Percentiles rank a stretch among this genome's conserved stretches.
phyloP scores from a whole-genome alignment of 37 sponge, comb jelly and placozoan genomes.

The Ephydatia muelleri region DNA sequence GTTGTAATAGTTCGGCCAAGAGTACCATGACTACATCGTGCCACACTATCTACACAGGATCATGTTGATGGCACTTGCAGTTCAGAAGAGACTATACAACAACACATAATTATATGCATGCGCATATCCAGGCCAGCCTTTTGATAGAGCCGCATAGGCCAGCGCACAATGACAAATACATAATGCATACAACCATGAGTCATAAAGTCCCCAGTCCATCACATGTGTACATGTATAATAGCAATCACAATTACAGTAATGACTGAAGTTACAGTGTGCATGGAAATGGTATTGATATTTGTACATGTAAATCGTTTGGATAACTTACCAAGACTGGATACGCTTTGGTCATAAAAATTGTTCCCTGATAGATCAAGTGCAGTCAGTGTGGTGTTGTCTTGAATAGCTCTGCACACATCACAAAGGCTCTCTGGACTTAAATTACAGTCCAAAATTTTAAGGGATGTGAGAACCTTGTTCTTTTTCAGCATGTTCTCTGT shows the following conservation, averaged over 20 bases:
- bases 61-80: background rate
- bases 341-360: constrained; percentile 1
- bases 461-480: background rate
- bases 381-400: constrained; percentile 1
- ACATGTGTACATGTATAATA: constrained; percentile 1
- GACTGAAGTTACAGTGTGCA: constrained; percentile 1
- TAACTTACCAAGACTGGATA: constrained; percentile 1
- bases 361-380: constrained; percentile 1
- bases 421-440: background rate
- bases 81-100: constrained; percentile 1
- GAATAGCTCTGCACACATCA: constrained; percentile 1
- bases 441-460: background rate
- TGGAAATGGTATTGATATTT: constrained; percentile 1
- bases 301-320: background rate
- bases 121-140: background rate
- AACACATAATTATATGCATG: constrained; percentile 1
- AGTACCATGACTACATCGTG: background rate
- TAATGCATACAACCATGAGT: constrained; percentile 1
- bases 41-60: constrained; percentile 1
- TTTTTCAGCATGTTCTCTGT: background rate
- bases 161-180: background rate
- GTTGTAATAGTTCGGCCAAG: background rate
- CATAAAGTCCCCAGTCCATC: constrained; percentile 1
- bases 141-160: background rate
- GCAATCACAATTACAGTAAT: background rate